Conservation (phyloP, 2,888 invertebrate species). For the Elmis aenea region DNA sequence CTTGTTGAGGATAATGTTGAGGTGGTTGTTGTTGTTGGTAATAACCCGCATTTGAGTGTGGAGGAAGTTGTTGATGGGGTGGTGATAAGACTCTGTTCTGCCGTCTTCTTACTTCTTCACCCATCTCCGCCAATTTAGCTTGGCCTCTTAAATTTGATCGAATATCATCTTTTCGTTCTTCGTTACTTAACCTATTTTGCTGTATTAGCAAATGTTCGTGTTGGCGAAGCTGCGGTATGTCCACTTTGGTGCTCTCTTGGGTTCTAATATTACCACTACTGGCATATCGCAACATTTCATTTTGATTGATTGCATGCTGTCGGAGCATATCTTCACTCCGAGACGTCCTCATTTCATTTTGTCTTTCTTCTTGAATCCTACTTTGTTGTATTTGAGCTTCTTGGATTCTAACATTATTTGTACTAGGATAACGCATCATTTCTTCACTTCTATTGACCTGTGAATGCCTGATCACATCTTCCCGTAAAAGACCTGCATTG, state of each 20-base stretch:
- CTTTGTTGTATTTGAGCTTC: constrained; percentile 36
- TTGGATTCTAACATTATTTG: constrained; percentile 35
- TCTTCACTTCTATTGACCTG: constrained; percentile 37
- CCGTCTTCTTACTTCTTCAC: constrained; percentile 68
- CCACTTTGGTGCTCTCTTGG: constrained; percentile 35
- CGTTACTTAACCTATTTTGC: constrained; percentile 21
- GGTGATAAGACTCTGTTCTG: constrained; percentile 47
- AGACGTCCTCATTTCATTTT: constrained; percentile 38
- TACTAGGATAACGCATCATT: constrained; percentile 40
- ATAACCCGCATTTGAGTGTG: too few species aligned
- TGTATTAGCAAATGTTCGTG: constrained; percentile 13
- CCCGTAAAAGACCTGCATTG: constrained; percentile 36
- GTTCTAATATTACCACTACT: constrained; percentile 44
- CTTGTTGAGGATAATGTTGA: constrained; percentile 27
- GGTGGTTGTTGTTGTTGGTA: constrained; percentile 35
- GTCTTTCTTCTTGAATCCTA: constrained; percentile 16
- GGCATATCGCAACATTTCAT: constrained; percentile 37
- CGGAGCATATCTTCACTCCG: constrained; percentile 43
- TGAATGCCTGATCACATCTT: constrained; percentile 41
- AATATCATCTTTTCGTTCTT: constrained; percentile 19
- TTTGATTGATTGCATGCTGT: constrained; percentile 31
- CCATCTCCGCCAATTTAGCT: constrained; percentile 74
- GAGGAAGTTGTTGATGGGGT: constrained; percentile 30
- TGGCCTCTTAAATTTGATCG: constrained; percentile 42
- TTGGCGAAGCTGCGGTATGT: constrained; percentile 32